Evolutionary conservation across 1,140 invertebrate species (phyloP), one percentile per base, ranked within the genome.

Genomic region (Pteromalus puparum): DNA sequence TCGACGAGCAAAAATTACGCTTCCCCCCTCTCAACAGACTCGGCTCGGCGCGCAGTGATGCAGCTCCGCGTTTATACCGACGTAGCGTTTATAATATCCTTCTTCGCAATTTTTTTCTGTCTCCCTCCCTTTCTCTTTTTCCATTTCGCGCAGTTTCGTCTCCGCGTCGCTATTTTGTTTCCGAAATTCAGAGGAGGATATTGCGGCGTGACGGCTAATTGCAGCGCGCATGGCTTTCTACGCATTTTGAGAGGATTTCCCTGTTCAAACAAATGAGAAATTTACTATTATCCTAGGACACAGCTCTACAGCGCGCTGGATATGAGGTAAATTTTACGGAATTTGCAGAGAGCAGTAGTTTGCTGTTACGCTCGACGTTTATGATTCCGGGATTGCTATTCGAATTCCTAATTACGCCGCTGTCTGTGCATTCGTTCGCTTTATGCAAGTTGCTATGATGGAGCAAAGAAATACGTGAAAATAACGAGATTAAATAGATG

Each of bases 131-230:
- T 12, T 28, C 15, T 26, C 12, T 28, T 13, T 18, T 28, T 28
- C 67, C 24, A 28, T 70, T 28, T 70, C 67, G 24, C 24, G 6
- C 26, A 15, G 5, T 70, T 70, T 28, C 28, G 18, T 48, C 38
- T 46, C 34, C 18, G 38, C 24, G 38, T 26, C 53, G 2, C 18
- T 12, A 38, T 81, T 72, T 70, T 24, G 73, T 74, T 81, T 81
- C 53, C 53, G 53, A 61, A 61, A 73, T 81, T 81, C 38, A 1
- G 68, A n/a, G 70, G 24, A 28, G 7, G 38, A 81, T 53, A 81
- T 70, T 81, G 38, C 53, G 70, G 53, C 46, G 6, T n/a, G 70
- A 48, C 28, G n/a, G 53, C 46, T 81, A 53, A 74, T 81, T 81
- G 70, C 73, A 1, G 3, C 53, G 53, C 18, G 21, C 6, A 61